A percentile compares a stretch with the other conserved stretches of the same genome.
Conservation (phyloP, 2,797 vertebrate genomes). For the Pelochelys cantorii region DNA sequence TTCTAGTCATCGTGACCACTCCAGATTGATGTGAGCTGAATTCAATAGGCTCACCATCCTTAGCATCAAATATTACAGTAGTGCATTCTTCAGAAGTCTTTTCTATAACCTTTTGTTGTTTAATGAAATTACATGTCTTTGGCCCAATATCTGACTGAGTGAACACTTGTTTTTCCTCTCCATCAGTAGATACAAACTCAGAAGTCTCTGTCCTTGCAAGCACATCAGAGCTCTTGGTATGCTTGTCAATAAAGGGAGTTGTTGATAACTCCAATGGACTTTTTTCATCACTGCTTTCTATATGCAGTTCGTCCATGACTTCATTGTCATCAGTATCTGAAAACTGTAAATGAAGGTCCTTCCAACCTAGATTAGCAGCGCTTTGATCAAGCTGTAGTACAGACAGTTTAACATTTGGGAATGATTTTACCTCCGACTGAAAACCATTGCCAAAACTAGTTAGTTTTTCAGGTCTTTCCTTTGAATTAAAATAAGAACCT, state of each 20-base stretch:
- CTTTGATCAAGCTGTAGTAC: slow-evolving; percentile 77
- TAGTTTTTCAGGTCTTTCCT: slow-evolving; percentile 88
- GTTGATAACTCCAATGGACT: slow-evolving; percentile 79
- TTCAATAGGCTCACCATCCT: slow-evolving; percentile 88
- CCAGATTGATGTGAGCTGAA: slow-evolving; percentile 84
- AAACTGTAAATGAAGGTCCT: slow-evolving; percentile 77
- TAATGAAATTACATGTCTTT: slow-evolving; percentile 84
- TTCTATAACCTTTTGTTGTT: slow-evolving; percentile 82
- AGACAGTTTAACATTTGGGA: slow-evolving; percentile 74
- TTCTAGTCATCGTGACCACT: slow-evolving; percentile 75
- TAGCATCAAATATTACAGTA: slow-evolving; percentile 86
- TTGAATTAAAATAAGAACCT: slow-evolving; percentile 79
- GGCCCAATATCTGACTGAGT: slow-evolving; percentile 81
- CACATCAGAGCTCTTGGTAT: slow-evolving; percentile 76
- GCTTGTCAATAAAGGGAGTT: slow-evolving; percentile 75
- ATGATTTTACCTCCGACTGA: slow-evolving; percentile 80
- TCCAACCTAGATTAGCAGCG: slow-evolving; percentile 53
- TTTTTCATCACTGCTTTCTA: slow-evolving; percentile 81
- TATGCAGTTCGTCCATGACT: slow-evolving; percentile 81
- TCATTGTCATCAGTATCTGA: slow-evolving; percentile 87
- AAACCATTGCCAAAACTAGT: slow-evolving; percentile 84
- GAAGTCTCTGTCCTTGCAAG: slow-evolving; percentile 75
- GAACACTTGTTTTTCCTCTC: slow-evolving; percentile 76
- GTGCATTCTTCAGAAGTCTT: slow-evolving; percentile 89
- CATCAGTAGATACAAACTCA: slow-evolving; percentile 70